Conservation (phyloP, 2,888 invertebrate genomes). For the Thereva unica region DNA sequence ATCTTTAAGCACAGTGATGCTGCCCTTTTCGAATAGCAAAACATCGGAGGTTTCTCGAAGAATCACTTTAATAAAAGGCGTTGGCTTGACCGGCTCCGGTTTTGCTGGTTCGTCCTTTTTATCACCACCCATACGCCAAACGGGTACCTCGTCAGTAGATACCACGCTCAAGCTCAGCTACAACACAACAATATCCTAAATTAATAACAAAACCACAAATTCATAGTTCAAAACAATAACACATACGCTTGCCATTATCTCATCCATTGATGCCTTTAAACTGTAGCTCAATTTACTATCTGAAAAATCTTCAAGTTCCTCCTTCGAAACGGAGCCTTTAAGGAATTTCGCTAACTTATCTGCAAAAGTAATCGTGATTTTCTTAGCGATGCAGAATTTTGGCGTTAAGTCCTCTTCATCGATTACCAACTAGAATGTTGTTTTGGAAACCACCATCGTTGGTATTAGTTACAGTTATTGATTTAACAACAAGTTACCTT, state of each 20-base stretch:
- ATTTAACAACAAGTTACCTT: too few species aligned
- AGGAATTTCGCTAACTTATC: too few species aligned
- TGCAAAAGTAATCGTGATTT: too few species aligned
- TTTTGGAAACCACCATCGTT: too few species aligned
- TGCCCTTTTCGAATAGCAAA: constrained; percentile 67
- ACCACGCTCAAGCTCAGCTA: constrained; percentile 11
- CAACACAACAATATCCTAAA: background rate
- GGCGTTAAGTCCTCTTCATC: too few species aligned
- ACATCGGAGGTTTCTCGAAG: constrained; percentile 70
- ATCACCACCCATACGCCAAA: constrained; percentile 11
- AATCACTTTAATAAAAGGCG: constrained; percentile 65
- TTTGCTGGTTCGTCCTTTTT: background rate
- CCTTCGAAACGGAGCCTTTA: too few species aligned
- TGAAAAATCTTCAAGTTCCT: too few species aligned
- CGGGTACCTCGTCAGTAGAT: constrained; percentile 8
- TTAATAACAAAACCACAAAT: background rate
- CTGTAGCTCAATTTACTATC: too few species aligned
- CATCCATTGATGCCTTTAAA: background rate
- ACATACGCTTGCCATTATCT: constrained; percentile 9
- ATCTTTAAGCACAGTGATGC: constrained; percentile 65
- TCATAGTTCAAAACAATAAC: background rate
- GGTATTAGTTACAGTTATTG: too few species aligned
- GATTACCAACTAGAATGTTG: too few species aligned
- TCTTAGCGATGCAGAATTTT: too few species aligned
- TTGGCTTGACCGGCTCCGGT: constrained; percentile 46